Evolutionary conservation across 2,797 vertebrate species (phyloP), one percentile per base, ranked within the genome.

Genomic region (Ataeniobius toweri): DNA sequence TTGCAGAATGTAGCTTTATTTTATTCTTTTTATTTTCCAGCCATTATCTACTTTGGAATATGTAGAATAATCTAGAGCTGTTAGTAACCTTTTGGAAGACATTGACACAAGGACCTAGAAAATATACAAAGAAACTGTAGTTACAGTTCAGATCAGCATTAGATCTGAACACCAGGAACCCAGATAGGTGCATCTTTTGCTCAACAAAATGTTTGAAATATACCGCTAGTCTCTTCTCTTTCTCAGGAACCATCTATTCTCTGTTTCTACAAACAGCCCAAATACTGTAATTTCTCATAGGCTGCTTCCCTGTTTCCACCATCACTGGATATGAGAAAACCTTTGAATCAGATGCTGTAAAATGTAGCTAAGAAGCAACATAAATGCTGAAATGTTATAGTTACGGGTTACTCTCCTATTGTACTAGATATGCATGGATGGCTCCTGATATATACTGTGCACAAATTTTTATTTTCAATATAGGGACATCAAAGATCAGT

Each of bases 121-220:
- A 67, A 41, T 22, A 2, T 3, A 65, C 20, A 3, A 67, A 65
- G 20, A 41, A 65, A 41, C 61, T 22, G 31, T 20, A 20, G 51
- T 63, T 36, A 28, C 18, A 65, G 31, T 39, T 65, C 67, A 44
- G 22, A 68, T n/a, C 13, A 58, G 56, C 1, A 58, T 58, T 2
- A 46, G 67, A 46, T n/a, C 24, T 26, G 20, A 10, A 46, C 12
- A 12, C 24, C 13, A n/a, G 46, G 13, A 69, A 46, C 6, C 14
- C 16, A 12, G 12, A 69, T 46, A 10, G 18, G 67, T 26, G 10
- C 22, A 67, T 44, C 20, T 67, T 8, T 41, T 72, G 83, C 85
- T 80, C 36, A 71, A 76, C 74, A 81, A 75, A 76, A 83, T 41
- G 5, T 89, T 93, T 91, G 83, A 91, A 92, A 89, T 89, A 76